Evolutionary conservation across 1,140 invertebrate species (phyloP).

Genomic region (Bombus waltoni): DNA sequence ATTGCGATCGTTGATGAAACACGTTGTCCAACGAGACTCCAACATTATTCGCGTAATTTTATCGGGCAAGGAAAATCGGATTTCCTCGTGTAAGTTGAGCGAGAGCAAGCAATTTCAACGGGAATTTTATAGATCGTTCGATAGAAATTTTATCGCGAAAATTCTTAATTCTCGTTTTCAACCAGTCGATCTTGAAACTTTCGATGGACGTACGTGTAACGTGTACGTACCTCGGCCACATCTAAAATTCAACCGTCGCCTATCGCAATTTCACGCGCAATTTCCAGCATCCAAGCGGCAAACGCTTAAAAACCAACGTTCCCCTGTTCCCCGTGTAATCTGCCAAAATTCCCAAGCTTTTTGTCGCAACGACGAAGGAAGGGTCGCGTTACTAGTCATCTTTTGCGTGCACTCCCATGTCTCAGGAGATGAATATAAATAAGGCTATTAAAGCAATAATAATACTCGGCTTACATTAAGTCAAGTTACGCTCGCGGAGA

Average conservation of each 20-base stretch:
- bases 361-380: slow-evolving; percentile 29
- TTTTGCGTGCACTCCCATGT: no score
- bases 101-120: background rate
- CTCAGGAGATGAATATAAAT: slow-evolving; percentile 67
- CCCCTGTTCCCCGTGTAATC: background rate
- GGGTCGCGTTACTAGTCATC: background rate
- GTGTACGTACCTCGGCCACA: no score
- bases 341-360: slow-evolving; percentile 45
- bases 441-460: slow-evolving; percentile 65
- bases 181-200: background rate
- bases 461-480: slow-evolving; percentile 39
- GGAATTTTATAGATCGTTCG: background rate
- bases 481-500: slow-evolving; percentile 23
- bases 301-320: no score
- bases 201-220: background rate
- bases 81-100: background rate
- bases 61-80: background rate
- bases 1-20: slow-evolving; percentile 44
- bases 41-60: background rate
- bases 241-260: slow-evolving; percentile 1
- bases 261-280: background rate
- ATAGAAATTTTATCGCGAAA: background rate
- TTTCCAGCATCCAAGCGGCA: no score
- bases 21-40: background rate
- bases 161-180: background rate